Base-by-base conservation (phyloP, 2,888 invertebrate species). In the Xanthorhoe spadicearia region DNA sequence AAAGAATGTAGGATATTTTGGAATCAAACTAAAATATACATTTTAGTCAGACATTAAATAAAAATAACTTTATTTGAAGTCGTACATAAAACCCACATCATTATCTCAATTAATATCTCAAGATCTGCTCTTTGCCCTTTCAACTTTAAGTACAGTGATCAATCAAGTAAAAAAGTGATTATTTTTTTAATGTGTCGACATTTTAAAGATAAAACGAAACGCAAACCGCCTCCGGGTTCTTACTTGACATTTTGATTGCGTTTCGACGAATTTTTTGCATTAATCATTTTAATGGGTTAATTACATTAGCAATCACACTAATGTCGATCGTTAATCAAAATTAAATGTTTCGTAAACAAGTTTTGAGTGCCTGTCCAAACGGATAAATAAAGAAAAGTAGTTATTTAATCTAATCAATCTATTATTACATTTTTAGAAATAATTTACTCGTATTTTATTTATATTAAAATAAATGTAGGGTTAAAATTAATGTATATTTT, bases 91-190 rank as follows among this genome's bases (percentile, higher is more conserved):
- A 81, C 78, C 78, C 74, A 84, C 82, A 82, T 83, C 77, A 81
- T 86, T 86, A 85, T 87, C 85, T 83, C 78, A 83, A 85, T 85
- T 82, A 84, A 83, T 81, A 86, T 85, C 82, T 77, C 58, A 64
- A 76, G 79, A 85, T 85, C 83, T 83, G 84, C 82, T 70, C 62
- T 72, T 77, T 73, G 79, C 80, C 80, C 81, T 83, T 85, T 81
- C 73, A 81, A 81, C 74, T 82, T 80, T 84, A 81, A 83, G 81
- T 81, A 79, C 68, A 73, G 68, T 76, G 50, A 85, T 86, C 83
- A 79, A 85, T 86, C 83, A 85, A 59, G 66, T 19, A 68, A 71
- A 63, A 63, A 73, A 77, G 80, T 78, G 80, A 55, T 68, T 75
- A 70, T 74, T 72, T 52, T 76, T 76, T 69, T 75, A 76, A 78